A percentile compares a stretch with the other conserved stretches of the same genome.
phyloP scores from a whole-genome alignment of 2,113 vertebrate species.

The Cygnus atratus region DNA sequence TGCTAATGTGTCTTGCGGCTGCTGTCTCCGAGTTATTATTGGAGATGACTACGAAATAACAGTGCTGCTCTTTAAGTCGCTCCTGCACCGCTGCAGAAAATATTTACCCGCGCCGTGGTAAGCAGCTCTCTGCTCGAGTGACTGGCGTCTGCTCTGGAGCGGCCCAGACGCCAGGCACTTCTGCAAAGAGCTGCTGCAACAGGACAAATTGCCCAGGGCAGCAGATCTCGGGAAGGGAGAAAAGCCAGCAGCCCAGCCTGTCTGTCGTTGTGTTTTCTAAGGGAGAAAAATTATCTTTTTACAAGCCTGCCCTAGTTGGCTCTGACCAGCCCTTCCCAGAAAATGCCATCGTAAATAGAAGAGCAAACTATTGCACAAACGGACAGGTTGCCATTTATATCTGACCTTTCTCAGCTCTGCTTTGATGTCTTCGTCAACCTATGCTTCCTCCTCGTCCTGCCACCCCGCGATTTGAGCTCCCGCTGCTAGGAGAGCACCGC shows the following conservation, averaged over 20 bases:
- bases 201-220: slow-evolving; percentile 67
- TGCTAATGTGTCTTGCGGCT: slow-evolving; percentile 46
- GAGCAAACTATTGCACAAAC: slow-evolving; percentile 42
- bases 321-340: slow-evolving; percentile 63
- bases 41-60: slow-evolving; percentile 51
- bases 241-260: slow-evolving; percentile 61
- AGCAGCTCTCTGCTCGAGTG: slow-evolving; percentile 60
- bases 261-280: slow-evolving; percentile 66
- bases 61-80: slow-evolving; percentile 54
- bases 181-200: slow-evolving; percentile 66
- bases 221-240: slow-evolving; percentile 62
- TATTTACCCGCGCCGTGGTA: slow-evolving; percentile 59
- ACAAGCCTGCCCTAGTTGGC: slow-evolving; percentile 65
- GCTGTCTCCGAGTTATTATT: slow-evolving; percentile 38
- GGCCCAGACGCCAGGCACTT: slow-evolving; percentile 62
- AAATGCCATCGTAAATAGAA: slow-evolving; percentile 60
- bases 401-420: slow-evolving; percentile 51
- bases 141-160: slow-evolving; percentile 62
- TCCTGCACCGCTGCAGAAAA: slow-evolving; percentile 53
- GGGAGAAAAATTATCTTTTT: slow-evolving; percentile 62
- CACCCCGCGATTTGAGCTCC: not conserved
- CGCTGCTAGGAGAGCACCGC: not conserved
- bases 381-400: slow-evolving; percentile 55
- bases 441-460: not conserved
- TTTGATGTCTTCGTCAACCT: not conserved